Conservation (phyloP, 2,113 vertebrate genomes). For the Pelecanus crispus region DNA sequence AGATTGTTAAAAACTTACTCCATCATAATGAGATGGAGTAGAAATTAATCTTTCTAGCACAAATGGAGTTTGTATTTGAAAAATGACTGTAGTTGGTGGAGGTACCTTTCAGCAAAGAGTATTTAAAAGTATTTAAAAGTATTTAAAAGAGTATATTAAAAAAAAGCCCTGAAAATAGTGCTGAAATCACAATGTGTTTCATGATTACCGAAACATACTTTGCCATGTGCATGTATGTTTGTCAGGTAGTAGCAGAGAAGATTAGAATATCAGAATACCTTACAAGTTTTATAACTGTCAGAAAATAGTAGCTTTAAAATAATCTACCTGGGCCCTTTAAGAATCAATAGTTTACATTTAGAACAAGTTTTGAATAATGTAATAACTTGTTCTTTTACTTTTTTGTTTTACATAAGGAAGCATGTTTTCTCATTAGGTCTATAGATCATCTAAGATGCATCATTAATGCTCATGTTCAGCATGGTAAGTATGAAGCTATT, state of each 20-base stretch:
- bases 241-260: neutral
- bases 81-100: neutral
- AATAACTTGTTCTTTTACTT: neutral
- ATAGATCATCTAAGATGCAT: slow-evolving; percentile 88
- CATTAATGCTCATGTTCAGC: slow-evolving; percentile 87
- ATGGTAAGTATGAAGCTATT: slow-evolving; percentile 73
- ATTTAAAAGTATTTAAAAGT: neutral
- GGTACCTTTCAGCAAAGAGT: neutral
- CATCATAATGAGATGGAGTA: neutral
- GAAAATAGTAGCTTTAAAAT: neutral
- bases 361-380: neutral
- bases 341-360: neutral
- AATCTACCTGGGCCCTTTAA: neutral
- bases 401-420: slow-evolving; percentile 77
- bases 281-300: neutral
- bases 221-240: fast-evolving
- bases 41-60: neutral
- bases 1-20: neutral
- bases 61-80: neutral
- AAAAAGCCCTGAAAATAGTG: neutral
- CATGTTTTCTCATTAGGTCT: slow-evolving; percentile 78
- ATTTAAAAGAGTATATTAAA: no score
- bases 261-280: neutral
- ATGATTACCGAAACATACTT: neutral
- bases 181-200: neutral